Evolutionary conservation across 1,140 invertebrate genomes (phyloP), one percentile per base, ranked within the genome.

Genomic region (Atta texana): DNA sequence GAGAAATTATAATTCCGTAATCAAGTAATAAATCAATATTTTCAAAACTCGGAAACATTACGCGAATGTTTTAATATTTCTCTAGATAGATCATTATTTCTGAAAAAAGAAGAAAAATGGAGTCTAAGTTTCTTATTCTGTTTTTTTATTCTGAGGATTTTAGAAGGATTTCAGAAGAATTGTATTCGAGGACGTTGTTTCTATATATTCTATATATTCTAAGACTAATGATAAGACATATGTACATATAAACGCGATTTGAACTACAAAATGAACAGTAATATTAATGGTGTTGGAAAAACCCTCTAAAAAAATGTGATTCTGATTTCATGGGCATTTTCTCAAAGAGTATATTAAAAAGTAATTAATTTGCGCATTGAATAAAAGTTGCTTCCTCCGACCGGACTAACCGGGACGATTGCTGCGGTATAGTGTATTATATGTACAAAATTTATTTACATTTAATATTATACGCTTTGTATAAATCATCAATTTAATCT

Each of bases 281-380:
- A 66, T 24, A 53, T 78, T 18, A 57, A 77, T 28, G 10, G 59
- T 77, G n/a, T 63, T 63, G 75, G 24, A 16, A 66, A 10, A 28
- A 66, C 59, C 87, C 86, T 80, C 80, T 75, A 68, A 74, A 31
- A 31, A 87, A 71, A 87, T 89, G 81, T 89, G 76, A 90, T 90
- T 87, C 78, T 87, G 49, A 89, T 85, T 86, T 85, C 12, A 55
- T 31, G 89, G 88, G 88, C 88, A 90, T 90, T 90, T 61, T 64
- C 28, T 71, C 21, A 31, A 28, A 87, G 75, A 53, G 24, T 77
- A 24, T 57, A 61, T 63, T 63, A 39, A 49, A 28, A 49, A n/a
- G 8, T 61, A n/a, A n/a, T 34, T 51, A 28, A 51, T 78, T 78
- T 28, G 21, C 34, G 14, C 24, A 66, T 51, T 78, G 34, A n/a